phyloP scores from a whole-genome alignment of 2,888 invertebrate species.

The Stictocephala bisonia region DNA sequence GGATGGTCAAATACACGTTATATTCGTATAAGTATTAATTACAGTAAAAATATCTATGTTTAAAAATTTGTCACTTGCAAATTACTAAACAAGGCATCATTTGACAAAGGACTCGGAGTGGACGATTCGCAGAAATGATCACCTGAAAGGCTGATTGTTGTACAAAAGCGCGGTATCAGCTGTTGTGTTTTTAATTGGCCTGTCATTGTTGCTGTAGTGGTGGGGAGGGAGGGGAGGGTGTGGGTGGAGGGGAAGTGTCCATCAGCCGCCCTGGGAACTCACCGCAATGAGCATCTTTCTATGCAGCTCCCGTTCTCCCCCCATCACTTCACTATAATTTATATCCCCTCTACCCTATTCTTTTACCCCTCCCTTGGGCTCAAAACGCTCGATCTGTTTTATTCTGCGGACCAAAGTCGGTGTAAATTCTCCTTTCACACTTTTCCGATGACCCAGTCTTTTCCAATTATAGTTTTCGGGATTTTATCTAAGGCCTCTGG shows the following conservation, averaged over 20 bases:
- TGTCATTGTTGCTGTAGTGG: constrained; percentile 25
- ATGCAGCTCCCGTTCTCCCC: constrained; percentile 61
- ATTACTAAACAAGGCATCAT: no score
- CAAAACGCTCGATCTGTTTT: constrained; percentile 46
- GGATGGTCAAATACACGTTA: no score
- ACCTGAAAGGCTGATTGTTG: constrained; percentile 8
- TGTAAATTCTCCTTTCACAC: constrained; percentile 24
- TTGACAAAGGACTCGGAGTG: no score
- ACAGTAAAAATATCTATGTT: no score
- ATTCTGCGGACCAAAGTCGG: constrained; percentile 32
- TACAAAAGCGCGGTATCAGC: constrained; percentile 6
- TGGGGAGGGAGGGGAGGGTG: constrained; percentile 12
- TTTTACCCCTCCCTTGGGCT: constrained; percentile 62
- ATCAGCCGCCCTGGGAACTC: constrained; percentile 5
- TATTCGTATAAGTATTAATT: no score
- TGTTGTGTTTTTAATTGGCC: constrained; percentile 34
- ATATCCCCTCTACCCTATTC: constrained; percentile 64
- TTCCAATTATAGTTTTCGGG: constrained; percentile 13
- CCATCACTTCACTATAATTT: constrained; percentile 59
- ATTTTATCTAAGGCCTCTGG: no score
- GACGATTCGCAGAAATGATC: no score
- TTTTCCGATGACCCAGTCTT: constrained; percentile 14
- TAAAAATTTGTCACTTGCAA: no score
- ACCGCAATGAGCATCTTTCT: constrained; percentile 49
- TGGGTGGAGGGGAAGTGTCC: constrained; percentile 23